Conservation (phyloP, 2,113 vertebrate genomes). For the Menura novaehollandiae region DNA sequence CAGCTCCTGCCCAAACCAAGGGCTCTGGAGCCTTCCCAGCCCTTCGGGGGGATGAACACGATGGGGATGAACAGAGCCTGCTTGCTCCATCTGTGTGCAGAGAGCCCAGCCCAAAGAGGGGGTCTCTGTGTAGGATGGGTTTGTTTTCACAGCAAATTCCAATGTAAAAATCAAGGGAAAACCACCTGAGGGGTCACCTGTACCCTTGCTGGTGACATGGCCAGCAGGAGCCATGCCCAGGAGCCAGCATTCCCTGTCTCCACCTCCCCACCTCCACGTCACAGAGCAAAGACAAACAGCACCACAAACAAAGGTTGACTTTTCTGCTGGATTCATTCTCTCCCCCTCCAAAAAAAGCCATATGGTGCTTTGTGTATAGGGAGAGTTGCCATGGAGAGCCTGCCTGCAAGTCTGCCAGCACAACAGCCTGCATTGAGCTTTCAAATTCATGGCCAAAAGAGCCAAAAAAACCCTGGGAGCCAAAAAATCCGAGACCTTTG, state of each 20-base stretch:
- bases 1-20: neutral
- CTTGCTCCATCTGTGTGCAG: neutral
- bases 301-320: conserved; percentile 2
- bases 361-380: conserved; percentile 55
- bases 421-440: neutral
- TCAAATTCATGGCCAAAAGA: conserved; percentile 12
- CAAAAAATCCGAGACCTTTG: neutral
- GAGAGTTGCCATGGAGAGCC: conserved; percentile 63
- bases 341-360: conserved; percentile 36
- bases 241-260: neutral
- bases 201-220: neutral
- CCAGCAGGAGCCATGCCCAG: neutral
- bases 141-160: neutral
- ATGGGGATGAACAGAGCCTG: neutral
- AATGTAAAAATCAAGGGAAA: neutral
- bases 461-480: neutral
- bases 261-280: neutral
- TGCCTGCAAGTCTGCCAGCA: conserved; percentile 12
- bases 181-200: neutral
- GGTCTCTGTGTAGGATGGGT: neutral
- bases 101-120: neutral
- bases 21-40: neutral
- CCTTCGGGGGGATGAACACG: accelerated
- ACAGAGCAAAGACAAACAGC: neutral
- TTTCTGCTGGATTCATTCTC: neutral